Conservation (phyloP, 2,797 vertebrate genomes). For the Mormyrops attenuatus region DNA sequence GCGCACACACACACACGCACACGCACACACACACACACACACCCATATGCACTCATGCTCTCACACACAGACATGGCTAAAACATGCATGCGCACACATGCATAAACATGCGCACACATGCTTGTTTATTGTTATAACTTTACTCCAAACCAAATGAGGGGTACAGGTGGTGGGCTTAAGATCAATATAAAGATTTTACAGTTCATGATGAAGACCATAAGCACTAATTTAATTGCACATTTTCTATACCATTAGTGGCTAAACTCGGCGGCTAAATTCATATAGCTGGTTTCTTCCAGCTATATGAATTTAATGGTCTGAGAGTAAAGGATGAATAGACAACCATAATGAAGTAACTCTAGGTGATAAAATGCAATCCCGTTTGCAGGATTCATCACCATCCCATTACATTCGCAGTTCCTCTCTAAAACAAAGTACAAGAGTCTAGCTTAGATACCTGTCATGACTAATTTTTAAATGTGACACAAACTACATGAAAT, state of each 20-base stretch:
- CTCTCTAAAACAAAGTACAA: background rate
- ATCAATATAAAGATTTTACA: background rate
- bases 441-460: background rate
- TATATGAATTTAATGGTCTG: background rate
- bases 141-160: background rate
- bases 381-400: background rate
- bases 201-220: background rate
- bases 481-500: background rate
- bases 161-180: background rate
- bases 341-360: background rate
- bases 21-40: background rate
- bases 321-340: background rate
- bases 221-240: background rate
- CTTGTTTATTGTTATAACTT: background rate
- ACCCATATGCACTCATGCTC: background rate
- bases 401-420: background rate
- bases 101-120: background rate
- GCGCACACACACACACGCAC: background rate
- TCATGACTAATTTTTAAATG: background rate
- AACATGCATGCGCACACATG: background rate
- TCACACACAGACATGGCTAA: background rate
- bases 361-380: background rate
- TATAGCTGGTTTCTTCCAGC: no score
- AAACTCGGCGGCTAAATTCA: no score
- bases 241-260: background rate